Conservation (phyloP, 2,888 invertebrate species). For the Suillia variegata region DNA sequence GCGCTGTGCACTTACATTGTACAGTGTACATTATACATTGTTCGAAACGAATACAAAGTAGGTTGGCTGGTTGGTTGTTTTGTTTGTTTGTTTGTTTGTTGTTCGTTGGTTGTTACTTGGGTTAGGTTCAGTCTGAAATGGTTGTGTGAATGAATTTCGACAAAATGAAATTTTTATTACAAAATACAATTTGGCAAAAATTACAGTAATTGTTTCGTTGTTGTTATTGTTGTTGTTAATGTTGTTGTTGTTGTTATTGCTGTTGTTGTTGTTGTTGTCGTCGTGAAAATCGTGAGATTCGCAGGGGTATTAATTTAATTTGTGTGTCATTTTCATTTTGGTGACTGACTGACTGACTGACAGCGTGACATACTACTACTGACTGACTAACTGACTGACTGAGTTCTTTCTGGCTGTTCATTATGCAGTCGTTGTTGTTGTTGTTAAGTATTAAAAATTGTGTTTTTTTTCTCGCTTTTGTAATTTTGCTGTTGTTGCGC, state of each 20-base stretch:
- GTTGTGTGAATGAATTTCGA: too few relatives aligned
- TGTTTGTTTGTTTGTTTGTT: too few relatives aligned
- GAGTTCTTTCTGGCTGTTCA: slow-evolving; percentile 22
- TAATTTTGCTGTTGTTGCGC: too few relatives aligned
- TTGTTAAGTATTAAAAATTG: slow-evolving; percentile 28
- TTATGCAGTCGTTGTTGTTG: slow-evolving; percentile 5
- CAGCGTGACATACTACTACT: too few relatives aligned
- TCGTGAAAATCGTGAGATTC: slow-evolving; percentile 13
- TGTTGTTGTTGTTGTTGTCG: slow-evolving; percentile 24
- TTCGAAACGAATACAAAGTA: too few relatives aligned
- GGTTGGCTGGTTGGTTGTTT: too few relatives aligned
- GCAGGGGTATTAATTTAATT: slow-evolving; percentile 38
- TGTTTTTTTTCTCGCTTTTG: too few relatives aligned
- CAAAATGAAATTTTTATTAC: not conserved
- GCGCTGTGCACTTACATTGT: too few relatives aligned
- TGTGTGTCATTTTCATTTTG: slow-evolving; percentile 28
- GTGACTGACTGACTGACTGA: slow-evolving; percentile 34
- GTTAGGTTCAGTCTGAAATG: too few relatives aligned
- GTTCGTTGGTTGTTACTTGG: too few relatives aligned
- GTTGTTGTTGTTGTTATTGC: slow-evolving; percentile 39
- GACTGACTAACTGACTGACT: slow-evolving; percentile 34
- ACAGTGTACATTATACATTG: too few relatives aligned
- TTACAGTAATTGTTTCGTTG: slow-evolving; percentile 11
- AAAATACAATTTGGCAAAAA: slow-evolving; percentile 5
- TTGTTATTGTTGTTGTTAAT: slow-evolving; percentile 41